These are phyloP conservation scores for Diogma glabrata DNA, from an alignment of 2,888 invertebrate species.

Conservation along the genomic window DNA sequence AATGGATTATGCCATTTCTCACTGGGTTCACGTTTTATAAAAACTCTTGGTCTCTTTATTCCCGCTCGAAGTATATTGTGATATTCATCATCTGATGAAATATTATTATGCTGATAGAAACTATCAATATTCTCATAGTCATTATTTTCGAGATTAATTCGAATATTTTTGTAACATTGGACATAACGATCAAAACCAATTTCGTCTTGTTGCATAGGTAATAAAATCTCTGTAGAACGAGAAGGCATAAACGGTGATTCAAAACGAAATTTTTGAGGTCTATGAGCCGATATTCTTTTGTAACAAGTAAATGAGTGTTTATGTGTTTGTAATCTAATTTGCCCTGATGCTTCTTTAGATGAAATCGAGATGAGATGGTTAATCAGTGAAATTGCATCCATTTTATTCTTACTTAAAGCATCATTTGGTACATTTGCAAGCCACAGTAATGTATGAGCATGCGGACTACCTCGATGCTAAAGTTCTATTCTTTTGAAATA, in stretches of 20 bases:
- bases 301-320: conserved; percentile 22
- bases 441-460: no score
- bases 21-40: conserved; percentile 25
- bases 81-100: conserved; percentile 25
- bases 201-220: no score
- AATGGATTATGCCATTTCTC: conserved; percentile 33
- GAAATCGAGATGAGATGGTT: conserved; percentile 9
- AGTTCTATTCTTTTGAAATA: conserved; percentile 26
- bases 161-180: conserved; percentile 21
- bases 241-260: no score
- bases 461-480: conserved; percentile 26
- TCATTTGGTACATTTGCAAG: conserved; percentile 26
- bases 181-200: no score
- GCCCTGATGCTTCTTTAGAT: conserved; percentile 9
- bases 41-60: conserved; percentile 28
- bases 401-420: conserved; percentile 16
- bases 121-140: conserved; percentile 22
- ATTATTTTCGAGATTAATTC: not conserved
- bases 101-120: conserved; percentile 23
- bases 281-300: conserved; percentile 19
- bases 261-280: no score
- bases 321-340: conserved; percentile 18
- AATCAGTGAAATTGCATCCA: conserved; percentile 18
- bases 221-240: no score
- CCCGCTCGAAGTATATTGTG: conserved; percentile 23